Conservation (phyloP, 2,888 invertebrate genomes). For the Melinaea menophilus region DNA sequence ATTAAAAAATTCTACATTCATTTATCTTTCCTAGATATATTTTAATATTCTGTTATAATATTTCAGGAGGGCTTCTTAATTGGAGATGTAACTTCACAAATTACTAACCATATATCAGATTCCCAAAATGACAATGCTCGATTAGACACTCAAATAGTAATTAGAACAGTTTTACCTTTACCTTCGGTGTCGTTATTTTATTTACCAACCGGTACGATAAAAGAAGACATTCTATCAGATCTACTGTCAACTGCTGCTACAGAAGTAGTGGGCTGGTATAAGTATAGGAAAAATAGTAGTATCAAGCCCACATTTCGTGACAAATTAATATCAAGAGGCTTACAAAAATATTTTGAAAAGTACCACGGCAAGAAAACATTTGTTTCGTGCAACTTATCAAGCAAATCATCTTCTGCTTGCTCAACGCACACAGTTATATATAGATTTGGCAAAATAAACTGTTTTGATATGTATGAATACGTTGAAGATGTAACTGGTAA, state of each 20-base stretch:
- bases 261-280: slow-evolving; percentile 83
- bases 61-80: slow-evolving; percentile 81
- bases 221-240: slow-evolving; percentile 71
- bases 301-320: slow-evolving; percentile 80
- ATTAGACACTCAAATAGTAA: slow-evolving; percentile 78
- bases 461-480: slow-evolving; percentile 74
- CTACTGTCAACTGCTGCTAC: slow-evolving; percentile 73
- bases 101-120: slow-evolving; percentile 83
- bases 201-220: slow-evolving; percentile 76
- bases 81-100: slow-evolving; percentile 80
- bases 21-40: background rate
- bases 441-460: slow-evolving; percentile 78
- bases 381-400: slow-evolving; percentile 79
- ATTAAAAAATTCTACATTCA: slow-evolving; percentile 9
- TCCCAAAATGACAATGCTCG: slow-evolving; percentile 80
- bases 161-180: slow-evolving; percentile 79
- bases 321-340: slow-evolving; percentile 79
- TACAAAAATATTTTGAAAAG: slow-evolving; percentile 77
- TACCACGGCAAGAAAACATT: slow-evolving; percentile 77
- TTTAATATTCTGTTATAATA: slow-evolving; percentile 19
- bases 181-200: slow-evolving; percentile 78
- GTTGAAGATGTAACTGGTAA: slow-evolving; percentile 76
- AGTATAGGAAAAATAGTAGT: slow-evolving; percentile 75
- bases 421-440: slow-evolving; percentile 81
- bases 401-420: slow-evolving; percentile 66